Conservation (phyloP, 2,113 vertebrate species). For the Mobula hypostoma region DNA sequence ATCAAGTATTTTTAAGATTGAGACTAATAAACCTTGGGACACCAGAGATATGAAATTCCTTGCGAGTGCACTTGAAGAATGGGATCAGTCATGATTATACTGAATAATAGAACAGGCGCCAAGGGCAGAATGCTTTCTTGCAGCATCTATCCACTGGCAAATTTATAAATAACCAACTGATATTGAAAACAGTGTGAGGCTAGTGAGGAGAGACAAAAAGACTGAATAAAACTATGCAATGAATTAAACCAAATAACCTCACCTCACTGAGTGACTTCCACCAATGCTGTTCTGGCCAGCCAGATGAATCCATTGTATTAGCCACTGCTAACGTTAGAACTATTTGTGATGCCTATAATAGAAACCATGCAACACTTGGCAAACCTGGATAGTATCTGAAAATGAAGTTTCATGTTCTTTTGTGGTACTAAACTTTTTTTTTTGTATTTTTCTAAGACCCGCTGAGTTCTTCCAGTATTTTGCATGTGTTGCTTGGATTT, state of each 20-base stretch:
- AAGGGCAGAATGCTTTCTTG: too few species aligned
- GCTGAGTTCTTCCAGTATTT: too few species aligned
- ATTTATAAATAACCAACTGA: background rate
- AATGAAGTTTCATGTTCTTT: background rate
- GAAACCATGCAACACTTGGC: background rate
- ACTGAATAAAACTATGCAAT: background rate
- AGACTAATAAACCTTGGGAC: too few species aligned
- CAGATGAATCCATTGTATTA: background rate
- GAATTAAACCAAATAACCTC: background rate
- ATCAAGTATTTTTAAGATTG: too few species aligned
- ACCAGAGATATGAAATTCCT: too few species aligned
- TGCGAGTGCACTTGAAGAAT: too few species aligned
- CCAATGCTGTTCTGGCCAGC: background rate
- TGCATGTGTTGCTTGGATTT: too few species aligned
- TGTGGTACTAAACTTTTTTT: background rate
- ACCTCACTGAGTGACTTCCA: background rate
- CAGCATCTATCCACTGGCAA: too few species aligned
- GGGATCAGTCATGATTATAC: too few species aligned
- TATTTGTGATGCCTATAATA: background rate
- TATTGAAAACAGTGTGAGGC: background rate
- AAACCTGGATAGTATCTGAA: background rate
- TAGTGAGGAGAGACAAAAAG: background rate
- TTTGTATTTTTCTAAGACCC: too few species aligned
- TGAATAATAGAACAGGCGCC: too few species aligned
- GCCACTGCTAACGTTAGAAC: background rate